These are phyloP conservation scores for Loxodonta africana DNA, from an alignment of 2,113 vertebrate species.

Conservation along the genomic window DNA sequence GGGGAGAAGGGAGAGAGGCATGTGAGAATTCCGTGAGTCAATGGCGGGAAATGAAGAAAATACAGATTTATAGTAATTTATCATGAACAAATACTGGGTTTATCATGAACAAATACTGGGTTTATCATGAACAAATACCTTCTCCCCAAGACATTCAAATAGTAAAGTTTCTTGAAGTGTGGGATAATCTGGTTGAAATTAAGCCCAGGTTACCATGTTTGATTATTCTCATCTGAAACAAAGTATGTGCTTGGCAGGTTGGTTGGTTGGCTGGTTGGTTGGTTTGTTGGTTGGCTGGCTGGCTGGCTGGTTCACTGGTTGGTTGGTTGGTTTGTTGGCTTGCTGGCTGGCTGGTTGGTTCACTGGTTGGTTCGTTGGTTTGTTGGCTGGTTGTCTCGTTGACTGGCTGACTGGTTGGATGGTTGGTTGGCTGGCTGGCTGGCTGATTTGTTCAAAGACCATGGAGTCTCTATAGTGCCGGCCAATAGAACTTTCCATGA, in stretches of 20 bases:
- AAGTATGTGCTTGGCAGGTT: neutral
- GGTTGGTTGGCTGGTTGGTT: neutral
- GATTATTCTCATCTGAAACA: neutral
- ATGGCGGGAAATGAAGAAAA: slow-evolving; percentile 35
- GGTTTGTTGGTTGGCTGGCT: neutral
- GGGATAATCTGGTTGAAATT: neutral
- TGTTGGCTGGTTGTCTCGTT: neutral
- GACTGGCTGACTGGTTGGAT: neutral
- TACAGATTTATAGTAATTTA: neutral
- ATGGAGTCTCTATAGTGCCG: fast-evolving
- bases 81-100: neutral
- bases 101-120: neutral
- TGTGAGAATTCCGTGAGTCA: slow-evolving; percentile 24
- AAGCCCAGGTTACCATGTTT: neutral
- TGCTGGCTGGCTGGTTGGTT: neutral
- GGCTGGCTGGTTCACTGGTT: neutral
- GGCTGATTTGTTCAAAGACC: neutral
- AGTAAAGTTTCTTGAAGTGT: slow-evolving; percentile 2
- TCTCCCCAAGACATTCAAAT: slow-evolving; percentile 6
- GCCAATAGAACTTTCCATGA: neutral
- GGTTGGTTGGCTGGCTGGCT: neutral
- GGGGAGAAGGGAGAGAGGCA: neutral
- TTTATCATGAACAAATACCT: neutral
- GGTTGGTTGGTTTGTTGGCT: neutral
- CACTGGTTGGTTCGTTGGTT: neutral